Conservation (phyloP, 2,888 invertebrate species). For the Branchipolynoe longqiensis region DNA sequence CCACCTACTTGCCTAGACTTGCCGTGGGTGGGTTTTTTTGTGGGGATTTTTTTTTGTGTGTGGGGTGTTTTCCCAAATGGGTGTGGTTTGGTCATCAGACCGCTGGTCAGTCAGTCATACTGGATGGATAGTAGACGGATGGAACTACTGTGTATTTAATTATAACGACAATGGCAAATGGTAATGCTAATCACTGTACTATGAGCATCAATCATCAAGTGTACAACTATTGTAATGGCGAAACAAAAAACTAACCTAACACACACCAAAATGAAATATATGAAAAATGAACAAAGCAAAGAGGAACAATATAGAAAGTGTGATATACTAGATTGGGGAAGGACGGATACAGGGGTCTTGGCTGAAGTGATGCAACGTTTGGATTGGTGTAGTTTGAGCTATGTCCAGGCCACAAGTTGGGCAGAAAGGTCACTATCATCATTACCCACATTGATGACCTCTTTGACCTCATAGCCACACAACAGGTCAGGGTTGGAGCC, state of each 20-base stretch:
- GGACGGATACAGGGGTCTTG: neutral
- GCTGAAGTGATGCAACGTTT: neutral
- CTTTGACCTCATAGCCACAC: too few relatives aligned
- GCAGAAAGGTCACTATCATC: too few relatives aligned
- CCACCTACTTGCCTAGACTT: slow-evolving; percentile 54
- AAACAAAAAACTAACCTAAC: too few relatives aligned
- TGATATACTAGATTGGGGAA: slow-evolving; percentile 15
- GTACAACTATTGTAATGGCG: too few relatives aligned
- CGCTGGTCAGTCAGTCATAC: slow-evolving; percentile 20
- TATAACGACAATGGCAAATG: too few relatives aligned
- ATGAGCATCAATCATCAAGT: too few relatives aligned
- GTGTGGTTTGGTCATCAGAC: neutral
- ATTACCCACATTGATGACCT: too few relatives aligned
- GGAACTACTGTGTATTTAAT: slow-evolving; percentile 48
- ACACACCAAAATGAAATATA: neutral
- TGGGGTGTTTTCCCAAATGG: too few relatives aligned
- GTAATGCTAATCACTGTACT: too few relatives aligned
- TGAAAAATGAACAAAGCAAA: neutral
- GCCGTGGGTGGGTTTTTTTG: slow-evolving; percentile 2
- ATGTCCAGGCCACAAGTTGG: too few relatives aligned
- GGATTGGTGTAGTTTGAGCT: too few relatives aligned
- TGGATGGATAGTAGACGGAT: slow-evolving; percentile 26
- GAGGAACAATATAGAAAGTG: neutral
- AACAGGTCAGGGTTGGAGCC: too few relatives aligned
- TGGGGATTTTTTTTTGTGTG: neutral